Conservation (phyloP, 2,888 invertebrate genomes). For the Eugnorisma glareosa region DNA sequence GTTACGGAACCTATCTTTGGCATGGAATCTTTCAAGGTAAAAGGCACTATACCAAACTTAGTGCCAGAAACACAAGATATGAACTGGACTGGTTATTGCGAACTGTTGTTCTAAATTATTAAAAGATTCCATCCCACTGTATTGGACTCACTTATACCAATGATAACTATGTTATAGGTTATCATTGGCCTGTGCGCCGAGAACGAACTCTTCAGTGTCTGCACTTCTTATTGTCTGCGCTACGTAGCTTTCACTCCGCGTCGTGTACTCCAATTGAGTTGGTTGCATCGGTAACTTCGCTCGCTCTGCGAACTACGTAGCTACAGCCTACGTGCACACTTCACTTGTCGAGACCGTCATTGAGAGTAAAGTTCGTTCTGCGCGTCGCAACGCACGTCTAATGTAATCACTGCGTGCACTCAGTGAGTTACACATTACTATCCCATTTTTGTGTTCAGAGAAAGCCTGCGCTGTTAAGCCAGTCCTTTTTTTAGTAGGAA, state of each 20-base stretch:
- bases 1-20: constrained; percentile 61
- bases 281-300: constrained; percentile 88
- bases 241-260: constrained; percentile 90
- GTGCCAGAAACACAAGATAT: constrained; percentile 24
- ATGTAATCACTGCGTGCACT: constrained; percentile 90
- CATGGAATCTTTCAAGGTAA: constrained; percentile 79
- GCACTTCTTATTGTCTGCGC: constrained; percentile 91
- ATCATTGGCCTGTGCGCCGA: constrained; percentile 91
- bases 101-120: constrained; percentile 24
- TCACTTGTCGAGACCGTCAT: constrained; percentile 87
- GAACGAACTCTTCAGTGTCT: constrained; percentile 89
- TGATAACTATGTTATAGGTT: constrained; percentile 91
- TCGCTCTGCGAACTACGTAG: constrained; percentile 89
- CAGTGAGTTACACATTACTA: constrained; percentile 90
- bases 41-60: constrained; percentile 21
- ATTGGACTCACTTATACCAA: constrained; percentile 88
- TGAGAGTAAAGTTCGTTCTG: constrained; percentile 87
- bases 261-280: constrained; percentile 88
- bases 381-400: constrained; percentile 86
- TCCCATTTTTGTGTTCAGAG: constrained; percentile 85
- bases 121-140: constrained; percentile 85
- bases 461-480: constrained; percentile 70
- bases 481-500: constrained; percentile 58
- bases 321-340: constrained; percentile 88
- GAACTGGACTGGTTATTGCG: constrained; percentile 33